Evolutionary conservation across 2,888 invertebrate species (phyloP), one percentile per base, ranked within the genome.

Genomic region (Gastrophysa polygoni): DNA sequence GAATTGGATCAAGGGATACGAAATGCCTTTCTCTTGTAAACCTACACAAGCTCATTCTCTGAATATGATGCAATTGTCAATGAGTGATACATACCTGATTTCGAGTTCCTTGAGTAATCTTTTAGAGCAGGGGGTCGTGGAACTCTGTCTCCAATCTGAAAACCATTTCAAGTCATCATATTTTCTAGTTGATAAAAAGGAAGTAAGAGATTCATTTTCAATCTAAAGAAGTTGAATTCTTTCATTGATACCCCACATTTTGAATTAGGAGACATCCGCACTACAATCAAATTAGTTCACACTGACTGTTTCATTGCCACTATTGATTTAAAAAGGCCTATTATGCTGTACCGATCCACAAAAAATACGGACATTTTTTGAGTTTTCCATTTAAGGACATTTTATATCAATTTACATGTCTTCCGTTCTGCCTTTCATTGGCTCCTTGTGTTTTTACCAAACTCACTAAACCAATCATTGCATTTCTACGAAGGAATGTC

Each of bases 341-440:
- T 59, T 54, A 17, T 29, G 24, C 14, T 17, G 10, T 58, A 24
- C 28, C 38, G n/a, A 32, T 59, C 1, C 34, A 60, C 6, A 29
- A 10, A 55, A n/a, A 14, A 16, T 16, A 54, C 10, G 38, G 21
- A n/a, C n/a, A 38, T 3, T 38, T 14, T 55, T 49, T 60, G 14
- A 47, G 48, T 1, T 38, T 38, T 14, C 14, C 14, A 48, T 61
- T 44, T 28, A 18, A 57, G 18, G 50, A 21, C 3, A 7, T 14
- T 34, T n/a, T 57, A 16, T 57, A 20, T 44, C 51, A 57, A 50
- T 61, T 51, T 32, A 51, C 24, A 44, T 55, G 51, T 38, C 17
- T 61, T 24, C 56, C 57, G 4, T 61, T 61, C 14, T 24, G 49
- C 14, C 24, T 28, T 14, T 49, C 28, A 6, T 28, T 16, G 28